These are phyloP conservation scores for Polyergus mexicanus DNA, from an alignment of 1,140 invertebrate genomes.

Conservation along the genomic window DNA sequence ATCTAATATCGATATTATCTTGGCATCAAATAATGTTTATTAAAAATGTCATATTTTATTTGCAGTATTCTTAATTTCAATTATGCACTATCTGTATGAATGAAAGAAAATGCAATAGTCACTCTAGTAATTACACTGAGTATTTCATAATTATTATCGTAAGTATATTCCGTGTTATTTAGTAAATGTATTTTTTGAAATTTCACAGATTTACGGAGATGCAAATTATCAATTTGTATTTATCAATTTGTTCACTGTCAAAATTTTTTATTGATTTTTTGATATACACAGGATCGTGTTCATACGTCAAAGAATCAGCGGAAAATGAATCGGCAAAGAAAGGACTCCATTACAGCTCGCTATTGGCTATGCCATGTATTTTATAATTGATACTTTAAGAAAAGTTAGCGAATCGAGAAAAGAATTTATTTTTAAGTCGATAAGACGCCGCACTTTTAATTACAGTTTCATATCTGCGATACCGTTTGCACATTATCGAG, in stretches of 20 bases:
- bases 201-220: background rate
- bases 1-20: background rate
- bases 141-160: background rate
- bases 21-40: background rate
- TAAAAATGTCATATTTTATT: background rate
- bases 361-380: constrained; percentile 8
- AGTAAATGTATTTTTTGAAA: background rate
- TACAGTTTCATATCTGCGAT: constrained; percentile 28
- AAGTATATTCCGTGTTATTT: no score
- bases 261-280: background rate
- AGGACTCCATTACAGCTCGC: background rate
- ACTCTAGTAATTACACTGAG: background rate
- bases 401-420: constrained; percentile 1
- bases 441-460: background rate
- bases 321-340: constrained; percentile 1
- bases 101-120: background rate
- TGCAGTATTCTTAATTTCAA: background rate
- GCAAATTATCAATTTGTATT: background rate
- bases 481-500: constrained; percentile 17
- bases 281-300: no score
- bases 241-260: background rate
- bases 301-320: background rate
- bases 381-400: background rate
- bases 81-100: background rate
- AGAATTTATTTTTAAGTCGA: constrained; percentile 29